Conservation (phyloP, 2,113 vertebrate genomes). For the Rhombomys opimus region DNA sequence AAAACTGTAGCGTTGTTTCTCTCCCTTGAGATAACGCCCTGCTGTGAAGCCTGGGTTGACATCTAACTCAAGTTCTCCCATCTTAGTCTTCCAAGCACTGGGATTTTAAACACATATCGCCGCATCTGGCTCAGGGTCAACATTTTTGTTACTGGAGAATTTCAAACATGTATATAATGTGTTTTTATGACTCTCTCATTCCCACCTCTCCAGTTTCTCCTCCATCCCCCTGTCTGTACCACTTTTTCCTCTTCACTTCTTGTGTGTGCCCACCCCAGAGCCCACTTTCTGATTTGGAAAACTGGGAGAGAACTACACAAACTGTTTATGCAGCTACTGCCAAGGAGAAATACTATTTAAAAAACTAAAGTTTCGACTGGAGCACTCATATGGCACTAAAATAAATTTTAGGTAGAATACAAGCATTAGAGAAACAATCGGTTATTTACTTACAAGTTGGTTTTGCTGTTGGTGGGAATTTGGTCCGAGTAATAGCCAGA, state of each 20-base stretch:
- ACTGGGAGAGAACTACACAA: background rate
- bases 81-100: background rate
- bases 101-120: background rate
- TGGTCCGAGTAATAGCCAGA: conserved; percentile 92
- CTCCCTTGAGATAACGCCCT: background rate
- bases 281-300: conserved; percentile 44
- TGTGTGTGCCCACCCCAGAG: background rate
- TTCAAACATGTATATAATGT: background rate
- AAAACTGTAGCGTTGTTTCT: conserved; percentile 42
- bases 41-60: background rate
- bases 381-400: conserved; percentile 57
- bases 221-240: background rate
- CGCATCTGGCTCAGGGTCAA: background rate
- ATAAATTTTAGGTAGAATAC: conserved; percentile 70
- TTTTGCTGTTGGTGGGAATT: conserved; percentile 89
- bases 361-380: conserved; percentile 1
- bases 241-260: background rate
- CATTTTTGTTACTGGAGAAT: background rate
- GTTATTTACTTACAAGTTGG: conserved; percentile 92
- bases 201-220: background rate
- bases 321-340: background rate
- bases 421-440: conserved; percentile 63
- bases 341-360: conserved; percentile 30
- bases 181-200: background rate
- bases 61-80: background rate